Evolutionary conservation across 2,888 invertebrate genomes (phyloP).

Genomic region (Plebejus argus): DNA sequence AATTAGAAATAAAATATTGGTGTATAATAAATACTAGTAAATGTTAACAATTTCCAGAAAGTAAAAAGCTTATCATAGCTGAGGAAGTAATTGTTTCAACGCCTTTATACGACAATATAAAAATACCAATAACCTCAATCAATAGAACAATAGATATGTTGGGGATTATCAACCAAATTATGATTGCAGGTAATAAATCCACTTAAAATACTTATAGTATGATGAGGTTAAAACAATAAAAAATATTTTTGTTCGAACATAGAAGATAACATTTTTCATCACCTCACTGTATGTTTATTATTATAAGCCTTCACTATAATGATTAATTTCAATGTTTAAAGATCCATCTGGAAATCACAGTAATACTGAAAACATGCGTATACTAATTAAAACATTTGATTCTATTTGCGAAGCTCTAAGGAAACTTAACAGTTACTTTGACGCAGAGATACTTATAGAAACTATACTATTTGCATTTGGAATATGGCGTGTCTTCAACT

Average conservation of each 20-base stretch:
- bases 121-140: neutral
- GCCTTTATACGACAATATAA: neutral
- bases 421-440: neutral
- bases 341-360: neutral
- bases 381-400: neutral
- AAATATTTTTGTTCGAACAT: too few relatives aligned
- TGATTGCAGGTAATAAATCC: neutral
- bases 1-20: neutral
- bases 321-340: neutral
- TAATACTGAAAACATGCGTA: neutral
- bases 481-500: slow-evolving; percentile 4
- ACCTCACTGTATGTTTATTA: too few relatives aligned
- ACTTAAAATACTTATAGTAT: too few relatives aligned
- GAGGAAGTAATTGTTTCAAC: neutral
- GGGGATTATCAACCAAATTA: neutral
- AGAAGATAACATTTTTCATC: too few relatives aligned
- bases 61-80: neutral
- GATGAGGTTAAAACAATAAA: too few relatives aligned
- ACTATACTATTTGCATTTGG: neutral
- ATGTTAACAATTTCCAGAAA: neutral
- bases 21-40: too few relatives aligned
- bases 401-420: neutral
- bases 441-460: neutral
- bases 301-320: neutral
- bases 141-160: slow-evolving; percentile 22